Evolutionary conservation across 2,888 invertebrate species (phyloP).

Genomic region (Ashinkailepas kermadecensis): DNA sequence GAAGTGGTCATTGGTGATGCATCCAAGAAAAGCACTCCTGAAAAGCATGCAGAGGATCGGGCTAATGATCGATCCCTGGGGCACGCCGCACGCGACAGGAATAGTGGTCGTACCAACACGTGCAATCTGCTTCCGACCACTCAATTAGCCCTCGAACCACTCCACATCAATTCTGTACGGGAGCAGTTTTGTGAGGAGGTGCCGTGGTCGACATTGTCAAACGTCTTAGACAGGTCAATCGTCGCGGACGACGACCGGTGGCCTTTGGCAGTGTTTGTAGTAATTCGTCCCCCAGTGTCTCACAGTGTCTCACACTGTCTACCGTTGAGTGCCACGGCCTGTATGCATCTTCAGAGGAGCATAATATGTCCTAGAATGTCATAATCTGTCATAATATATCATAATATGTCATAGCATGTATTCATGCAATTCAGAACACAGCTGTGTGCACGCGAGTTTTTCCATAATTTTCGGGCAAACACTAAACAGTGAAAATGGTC

Average conservation of each 20-base stretch:
- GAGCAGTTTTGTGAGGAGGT: background rate
- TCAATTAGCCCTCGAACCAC: background rate
- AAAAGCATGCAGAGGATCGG: background rate
- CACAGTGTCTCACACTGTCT: no score
- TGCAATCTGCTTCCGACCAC: background rate
- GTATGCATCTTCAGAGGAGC: background rate
- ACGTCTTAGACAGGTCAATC: background rate
- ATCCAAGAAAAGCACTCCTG: no score
- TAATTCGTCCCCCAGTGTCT: background rate
- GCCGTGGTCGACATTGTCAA: background rate
- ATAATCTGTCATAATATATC: no score
- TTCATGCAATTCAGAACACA: no score
- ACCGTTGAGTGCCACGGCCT: background rate
- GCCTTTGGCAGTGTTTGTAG: background rate
- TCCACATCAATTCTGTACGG: background rate
- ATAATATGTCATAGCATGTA: no score
- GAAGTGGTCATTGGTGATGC: no score
- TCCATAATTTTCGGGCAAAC: background rate
- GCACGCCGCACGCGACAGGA: background rate
- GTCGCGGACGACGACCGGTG: background rate
- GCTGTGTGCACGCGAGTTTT: background rate
- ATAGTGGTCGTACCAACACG: background rate
- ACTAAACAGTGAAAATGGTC: background rate
- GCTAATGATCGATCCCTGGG: background rate
- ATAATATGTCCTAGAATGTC: background rate